Evolutionary conservation across 1,140 invertebrate species (phyloP).

Genomic region (Apis dorsata): DNA sequence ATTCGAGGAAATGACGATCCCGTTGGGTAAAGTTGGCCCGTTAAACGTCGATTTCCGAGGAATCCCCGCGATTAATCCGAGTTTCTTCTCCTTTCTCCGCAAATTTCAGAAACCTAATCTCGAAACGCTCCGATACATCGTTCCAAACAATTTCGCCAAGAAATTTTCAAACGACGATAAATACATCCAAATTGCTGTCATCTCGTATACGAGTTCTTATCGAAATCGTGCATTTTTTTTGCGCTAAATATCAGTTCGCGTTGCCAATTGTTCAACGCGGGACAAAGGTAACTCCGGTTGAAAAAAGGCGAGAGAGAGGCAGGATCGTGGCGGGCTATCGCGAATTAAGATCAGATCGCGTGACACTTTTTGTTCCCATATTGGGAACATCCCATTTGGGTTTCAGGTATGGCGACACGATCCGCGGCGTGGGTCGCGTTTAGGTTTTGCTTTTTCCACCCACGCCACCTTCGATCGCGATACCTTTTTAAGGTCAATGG

Average conservation of each 20-base stretch:
- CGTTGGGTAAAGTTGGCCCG: background rate
- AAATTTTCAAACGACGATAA: too few relatives aligned
- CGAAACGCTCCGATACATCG: too few relatives aligned
- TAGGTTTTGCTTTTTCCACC: conserved; percentile 35
- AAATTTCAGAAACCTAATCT: too few relatives aligned
- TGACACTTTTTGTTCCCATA: conserved; percentile 54
- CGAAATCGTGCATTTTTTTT: too few relatives aligned
- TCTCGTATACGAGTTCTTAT: too few relatives aligned
- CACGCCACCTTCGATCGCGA: conserved; percentile 32
- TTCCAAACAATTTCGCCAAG: too few relatives aligned
- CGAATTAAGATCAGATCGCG: conserved; percentile 46
- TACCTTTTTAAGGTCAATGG: conserved; percentile 62
- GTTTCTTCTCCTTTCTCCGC: background rate
- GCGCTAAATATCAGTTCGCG: too few relatives aligned
- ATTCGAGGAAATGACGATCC: conserved; percentile 31
- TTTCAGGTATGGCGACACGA: conserved; percentile 35
- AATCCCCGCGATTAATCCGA: background rate
- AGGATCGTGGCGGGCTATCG: conserved; percentile 29
- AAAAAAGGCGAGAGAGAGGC: background rate
- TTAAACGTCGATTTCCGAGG: conserved; percentile 9
- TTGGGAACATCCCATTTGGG: conserved; percentile 50
- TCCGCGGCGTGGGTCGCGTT: conserved; percentile 51
- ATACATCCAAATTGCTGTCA: too few relatives aligned
- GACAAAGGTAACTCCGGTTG: too few relatives aligned
- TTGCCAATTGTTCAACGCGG: too few relatives aligned